These are phyloP conservation scores for Microcebus jonahi DNA, from an alignment of 2,113 vertebrate genomes.

Conservation along the genomic window DNA sequence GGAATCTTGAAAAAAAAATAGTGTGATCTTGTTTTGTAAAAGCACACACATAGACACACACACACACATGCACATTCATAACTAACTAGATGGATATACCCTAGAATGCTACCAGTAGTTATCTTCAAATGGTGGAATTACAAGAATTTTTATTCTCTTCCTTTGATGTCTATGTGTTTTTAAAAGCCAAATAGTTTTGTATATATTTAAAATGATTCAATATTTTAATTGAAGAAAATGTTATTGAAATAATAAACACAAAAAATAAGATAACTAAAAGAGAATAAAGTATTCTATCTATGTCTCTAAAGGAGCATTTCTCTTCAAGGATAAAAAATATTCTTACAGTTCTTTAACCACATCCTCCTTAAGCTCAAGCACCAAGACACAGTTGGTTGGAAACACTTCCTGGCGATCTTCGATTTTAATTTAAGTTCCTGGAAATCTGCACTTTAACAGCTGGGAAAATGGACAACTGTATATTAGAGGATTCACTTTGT, in stretches of 20 bases:
- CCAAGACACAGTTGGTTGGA: slow-evolving; percentile 43
- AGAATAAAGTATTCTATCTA: slow-evolving; percentile 3
- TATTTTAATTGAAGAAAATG: background rate
- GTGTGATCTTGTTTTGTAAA: background rate
- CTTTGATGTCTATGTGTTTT: background rate
- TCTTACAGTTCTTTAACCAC: slow-evolving; percentile 38
- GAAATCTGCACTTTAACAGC: slow-evolving; percentile 80
- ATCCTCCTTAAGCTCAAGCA: slow-evolving; percentile 12
- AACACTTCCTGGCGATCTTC: slow-evolving; percentile 53
- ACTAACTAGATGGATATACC: background rate
- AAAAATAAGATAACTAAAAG: background rate
- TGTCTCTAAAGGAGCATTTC: slow-evolving; percentile 20
- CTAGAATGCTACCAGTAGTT: background rate
- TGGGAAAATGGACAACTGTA: slow-evolving; percentile 74
- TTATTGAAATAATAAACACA: slow-evolving; percentile 6
- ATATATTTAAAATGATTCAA: background rate
- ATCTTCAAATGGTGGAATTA: background rate
- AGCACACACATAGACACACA: background rate
- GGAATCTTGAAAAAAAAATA: background rate
- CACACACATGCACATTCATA: background rate
- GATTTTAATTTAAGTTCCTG: slow-evolving; percentile 74
- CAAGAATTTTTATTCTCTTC: background rate
- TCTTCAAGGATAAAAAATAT: background rate
- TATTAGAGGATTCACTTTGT: slow-evolving; percentile 72
- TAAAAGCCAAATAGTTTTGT: background rate